Evolutionary conservation across 2,888 invertebrate species (phyloP).

Genomic region (Eristalis arbustorum): DNA sequence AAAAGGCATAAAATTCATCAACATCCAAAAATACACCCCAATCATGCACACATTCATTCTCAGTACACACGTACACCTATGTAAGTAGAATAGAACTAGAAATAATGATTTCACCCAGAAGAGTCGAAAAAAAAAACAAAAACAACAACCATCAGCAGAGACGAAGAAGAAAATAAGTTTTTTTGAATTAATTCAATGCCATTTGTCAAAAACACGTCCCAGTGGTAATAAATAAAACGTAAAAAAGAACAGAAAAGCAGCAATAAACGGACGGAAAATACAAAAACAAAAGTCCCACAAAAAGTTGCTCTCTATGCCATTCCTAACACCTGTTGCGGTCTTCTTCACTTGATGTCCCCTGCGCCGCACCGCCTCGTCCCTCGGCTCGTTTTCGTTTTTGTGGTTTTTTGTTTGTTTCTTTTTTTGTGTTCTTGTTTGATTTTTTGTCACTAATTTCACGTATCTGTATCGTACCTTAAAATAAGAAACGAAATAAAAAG

Average conservation of each 20-base stretch:
- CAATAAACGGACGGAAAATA: constrained; percentile 7
- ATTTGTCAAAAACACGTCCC: constrained; percentile 50
- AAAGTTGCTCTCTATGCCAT: constrained; percentile 7
- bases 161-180: neutral
- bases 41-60: constrained; percentile 21
- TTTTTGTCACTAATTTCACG: constrained; percentile 10
- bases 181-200: constrained; percentile 36
- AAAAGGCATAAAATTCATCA: constrained; percentile 18
- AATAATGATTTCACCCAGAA: constrained; percentile 46
- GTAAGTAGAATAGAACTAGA: constrained; percentile 7
- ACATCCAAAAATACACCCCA: constrained; percentile 21
- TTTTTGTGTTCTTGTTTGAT: neutral
- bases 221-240: constrained; percentile 38
- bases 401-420: neutral
- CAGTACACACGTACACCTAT: neutral
- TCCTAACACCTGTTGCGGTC: constrained; percentile 44
- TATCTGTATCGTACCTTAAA: constrained; percentile 19
- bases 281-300: constrained; percentile 2
- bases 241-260: constrained; percentile 21
- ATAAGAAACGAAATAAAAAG: neutral
- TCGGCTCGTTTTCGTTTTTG: neutral
- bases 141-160: no score
- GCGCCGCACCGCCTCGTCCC: no score
- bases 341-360: constrained; percentile 2
- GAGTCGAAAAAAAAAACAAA: neutral